phyloP scores from a whole-genome alignment of 2,113 vertebrate species.

The Sinosuthora webbiana region DNA sequence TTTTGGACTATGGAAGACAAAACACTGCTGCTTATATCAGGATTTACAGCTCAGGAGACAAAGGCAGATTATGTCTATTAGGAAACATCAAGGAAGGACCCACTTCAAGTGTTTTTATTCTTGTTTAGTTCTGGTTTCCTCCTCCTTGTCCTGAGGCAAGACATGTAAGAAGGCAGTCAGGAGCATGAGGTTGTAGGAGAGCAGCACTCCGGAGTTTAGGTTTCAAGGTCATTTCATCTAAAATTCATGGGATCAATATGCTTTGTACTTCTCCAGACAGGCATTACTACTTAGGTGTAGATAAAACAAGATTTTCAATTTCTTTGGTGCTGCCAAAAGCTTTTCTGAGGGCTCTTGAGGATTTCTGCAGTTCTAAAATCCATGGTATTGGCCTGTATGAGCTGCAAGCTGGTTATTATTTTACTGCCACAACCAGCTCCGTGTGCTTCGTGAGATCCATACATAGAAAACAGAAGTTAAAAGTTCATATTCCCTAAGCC shows the following conservation, averaged over 20 bases:
- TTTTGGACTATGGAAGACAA: background rate
- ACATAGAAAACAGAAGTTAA: background rate
- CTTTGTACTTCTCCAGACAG: background rate
- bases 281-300: background rate
- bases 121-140: background rate
- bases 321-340: background rate
- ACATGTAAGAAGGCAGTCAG: background rate
- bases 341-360: background rate
- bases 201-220: background rate
- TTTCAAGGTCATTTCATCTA: slow-evolving; percentile 10
- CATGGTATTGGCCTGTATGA: background rate
- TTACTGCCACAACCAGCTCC: background rate
- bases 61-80: background rate
- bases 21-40: background rate
- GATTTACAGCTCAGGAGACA: background rate
- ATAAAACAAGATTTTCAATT: background rate
- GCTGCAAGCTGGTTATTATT: background rate
- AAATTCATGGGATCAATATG: slow-evolving; percentile 26
- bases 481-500: background rate
- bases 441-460: background rate
- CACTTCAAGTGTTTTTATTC: background rate
- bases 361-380: background rate
- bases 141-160: background rate
- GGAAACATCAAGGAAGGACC: background rate
- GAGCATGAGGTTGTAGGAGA: background rate